Percentiles rank a stretch among this genome's conserved stretches.
Evolutionary conservation across 2,888 invertebrate genomes (phyloP).

Genomic region (Dinocampus coccinellae): DNA sequence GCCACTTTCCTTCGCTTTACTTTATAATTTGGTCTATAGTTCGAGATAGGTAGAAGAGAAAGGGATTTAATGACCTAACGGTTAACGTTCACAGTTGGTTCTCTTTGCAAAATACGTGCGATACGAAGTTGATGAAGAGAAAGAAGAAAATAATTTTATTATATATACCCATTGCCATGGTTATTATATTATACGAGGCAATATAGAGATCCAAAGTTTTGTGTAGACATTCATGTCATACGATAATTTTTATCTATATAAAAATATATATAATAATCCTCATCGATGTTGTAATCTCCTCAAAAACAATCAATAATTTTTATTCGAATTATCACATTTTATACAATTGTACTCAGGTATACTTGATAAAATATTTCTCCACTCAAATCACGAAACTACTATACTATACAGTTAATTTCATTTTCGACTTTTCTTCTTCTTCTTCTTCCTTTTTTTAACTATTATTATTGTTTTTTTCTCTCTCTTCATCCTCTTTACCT

Average conservation of each 20-base stretch:
- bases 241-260: too few species aligned
- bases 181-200: not conserved
- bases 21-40: constrained; percentile 55
- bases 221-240: too few species aligned
- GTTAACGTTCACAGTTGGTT: constrained; percentile 18
- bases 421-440: not conserved
- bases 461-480: too few species aligned
- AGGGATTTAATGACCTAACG: constrained; percentile 32
- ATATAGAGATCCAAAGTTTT: too few species aligned
- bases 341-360: not conserved
- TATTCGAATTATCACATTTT: not conserved
- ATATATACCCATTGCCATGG: not conserved
- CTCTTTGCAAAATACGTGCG: not conserved
- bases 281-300: too few species aligned
- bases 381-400: not conserved
- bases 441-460: not conserved
- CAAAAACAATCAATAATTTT: too few species aligned
- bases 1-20: constrained; percentile 45
- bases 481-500: not conserved
- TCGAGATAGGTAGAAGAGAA: too few species aligned
- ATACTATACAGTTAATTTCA: not conserved
- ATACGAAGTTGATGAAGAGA: too few species aligned
- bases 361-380: not conserved
- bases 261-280: too few species aligned
- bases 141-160: not conserved